Base-by-base conservation (phyloP, 2,113 vertebrate genomes). In the Tursiops truncatus region DNA sequence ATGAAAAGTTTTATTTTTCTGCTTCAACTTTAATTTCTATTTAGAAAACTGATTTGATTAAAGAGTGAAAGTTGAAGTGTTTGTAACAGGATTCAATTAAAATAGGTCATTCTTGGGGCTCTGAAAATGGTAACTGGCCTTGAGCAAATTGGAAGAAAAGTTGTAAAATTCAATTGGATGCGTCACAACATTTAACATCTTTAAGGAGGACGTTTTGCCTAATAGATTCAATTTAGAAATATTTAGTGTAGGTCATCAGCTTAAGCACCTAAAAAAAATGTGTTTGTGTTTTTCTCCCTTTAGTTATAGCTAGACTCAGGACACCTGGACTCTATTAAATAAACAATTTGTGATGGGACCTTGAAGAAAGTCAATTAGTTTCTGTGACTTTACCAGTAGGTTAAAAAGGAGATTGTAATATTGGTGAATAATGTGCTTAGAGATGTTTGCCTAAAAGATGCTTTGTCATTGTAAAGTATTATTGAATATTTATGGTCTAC, bases 381-480 rank as follows among this genome's bases (percentile, higher is more conserved):
- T 93, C 96, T 91, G 85, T 96, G 97, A 96, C 94, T 97, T 98
- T 98, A 97, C 67, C 71, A 79, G 96, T 94, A 98, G 96, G 97
- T 97, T 97, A 97, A 97, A 98, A 96, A 97, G 94, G 96, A 97
- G 95, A 97, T 95, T 96, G 79, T 82, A 96, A 97, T 98, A 96
- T 92, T 97, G 88, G 96, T 96, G 97, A 97, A 97, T 98, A 98
- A 97, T 97, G 95, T 95, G 85, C 96, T 97, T 96, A 95, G 94
- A 83, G 56, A 96, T 98, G 96, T 98, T 98, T 98, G 97, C 97
- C 97, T 97, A 98, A 98, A 98, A 96, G 96, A 98, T 97, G 96
- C 96, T 97, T 97, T 97, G 97, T 97, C 98, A 98, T 96, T 98
- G 90, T 95, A 97, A 96, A 97, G 96, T 94, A 91, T 97, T 97